Percentiles rank a stretch among this genome's conserved stretches.
phyloP scores from a whole-genome alignment of 2,888 invertebrate species.

The Noctua comes region DNA sequence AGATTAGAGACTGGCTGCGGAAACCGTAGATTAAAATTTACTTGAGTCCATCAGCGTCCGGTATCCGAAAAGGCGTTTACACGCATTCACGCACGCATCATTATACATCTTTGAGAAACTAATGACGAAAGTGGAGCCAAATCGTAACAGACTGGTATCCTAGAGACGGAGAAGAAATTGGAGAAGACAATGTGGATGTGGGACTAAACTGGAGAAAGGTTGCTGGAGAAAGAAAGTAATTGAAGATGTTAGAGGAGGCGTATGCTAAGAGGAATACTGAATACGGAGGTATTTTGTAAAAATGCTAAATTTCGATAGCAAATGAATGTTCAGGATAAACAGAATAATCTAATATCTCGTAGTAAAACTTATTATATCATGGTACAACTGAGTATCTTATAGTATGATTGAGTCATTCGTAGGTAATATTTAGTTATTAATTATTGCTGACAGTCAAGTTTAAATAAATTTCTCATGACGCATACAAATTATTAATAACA shows the following conservation, averaged over 20 bases:
- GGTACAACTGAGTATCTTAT: background rate
- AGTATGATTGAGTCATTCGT: background rate
- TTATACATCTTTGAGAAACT: background rate
- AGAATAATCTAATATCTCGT: background rate
- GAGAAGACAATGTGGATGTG: background rate
- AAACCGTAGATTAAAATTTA: background rate
- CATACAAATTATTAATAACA: slow-evolving; percentile 28
- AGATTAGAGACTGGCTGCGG: background rate
- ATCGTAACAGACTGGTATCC: background rate
- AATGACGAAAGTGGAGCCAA: background rate
- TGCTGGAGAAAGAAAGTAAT: background rate
- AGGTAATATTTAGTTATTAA: background rate
- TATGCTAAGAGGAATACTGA: background rate
- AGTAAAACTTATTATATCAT: background rate
- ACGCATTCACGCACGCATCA: background rate
- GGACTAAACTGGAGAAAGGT: too few species aligned
- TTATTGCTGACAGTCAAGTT: background rate
- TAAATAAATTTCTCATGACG: slow-evolving; percentile 5
- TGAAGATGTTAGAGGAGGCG: background rate
- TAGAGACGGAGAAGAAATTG: background rate
- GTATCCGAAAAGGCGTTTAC: background rate
- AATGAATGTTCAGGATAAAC: background rate
- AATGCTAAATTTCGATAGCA: background rate
- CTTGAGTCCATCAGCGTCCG: background rate
- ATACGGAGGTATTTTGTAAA: background rate